Conservation (phyloP, 2,888 invertebrate genomes). For the Oeneis ivallda region DNA sequence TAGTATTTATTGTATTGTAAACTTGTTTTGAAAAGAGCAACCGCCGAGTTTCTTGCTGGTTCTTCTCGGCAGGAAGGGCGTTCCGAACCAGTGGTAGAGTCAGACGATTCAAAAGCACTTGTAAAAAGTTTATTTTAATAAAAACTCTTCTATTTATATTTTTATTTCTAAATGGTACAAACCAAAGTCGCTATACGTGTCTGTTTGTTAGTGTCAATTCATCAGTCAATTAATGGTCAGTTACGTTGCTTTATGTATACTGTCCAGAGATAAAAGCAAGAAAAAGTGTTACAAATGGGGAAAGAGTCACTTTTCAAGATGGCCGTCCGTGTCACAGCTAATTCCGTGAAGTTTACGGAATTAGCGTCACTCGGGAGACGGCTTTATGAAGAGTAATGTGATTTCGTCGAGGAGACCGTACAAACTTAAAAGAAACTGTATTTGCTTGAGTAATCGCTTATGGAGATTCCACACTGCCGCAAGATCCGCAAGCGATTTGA, state of each 20-base stretch:
- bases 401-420: constrained; percentile 43
- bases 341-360: constrained; percentile 51
- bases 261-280: constrained; percentile 1
- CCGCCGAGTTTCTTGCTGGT: too few species aligned
- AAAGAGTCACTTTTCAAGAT: constrained; percentile 40
- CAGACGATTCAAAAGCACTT: too few species aligned
- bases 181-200: too few species aligned
- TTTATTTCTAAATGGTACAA: too few species aligned
- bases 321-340: constrained; percentile 60
- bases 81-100: too few species aligned
- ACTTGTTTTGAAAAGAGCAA: too few species aligned
- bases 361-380: constrained; percentile 47
- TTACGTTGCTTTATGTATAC: not conserved
- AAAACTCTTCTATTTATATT: not conserved
- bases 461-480: not conserved
- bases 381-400: constrained; percentile 51
- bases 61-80: too few species aligned
- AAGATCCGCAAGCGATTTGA: not conserved
- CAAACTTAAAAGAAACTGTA: constrained; percentile 40
- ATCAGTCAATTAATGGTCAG: not conserved
- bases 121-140: too few species aligned
- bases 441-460: constrained; percentile 10
- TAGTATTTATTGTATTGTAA: too few species aligned
- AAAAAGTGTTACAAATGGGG: constrained; percentile 15
- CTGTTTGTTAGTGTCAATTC: too few species aligned